Base-by-base conservation (phyloP, 2,888 invertebrate species). In the Scaptomyza parva region DNA sequence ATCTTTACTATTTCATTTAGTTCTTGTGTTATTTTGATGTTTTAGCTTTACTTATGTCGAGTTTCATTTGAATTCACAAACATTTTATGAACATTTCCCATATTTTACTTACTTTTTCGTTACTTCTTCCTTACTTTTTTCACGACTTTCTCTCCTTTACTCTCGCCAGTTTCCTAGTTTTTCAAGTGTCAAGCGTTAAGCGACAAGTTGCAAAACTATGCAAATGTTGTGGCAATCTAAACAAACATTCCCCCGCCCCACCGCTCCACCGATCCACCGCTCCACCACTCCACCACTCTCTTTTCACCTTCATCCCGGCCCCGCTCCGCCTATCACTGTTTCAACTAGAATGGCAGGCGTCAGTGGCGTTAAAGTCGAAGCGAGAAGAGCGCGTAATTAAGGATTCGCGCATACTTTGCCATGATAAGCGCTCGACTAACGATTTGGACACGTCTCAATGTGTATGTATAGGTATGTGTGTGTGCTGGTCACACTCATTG, bases 391-490 rank as follows among this genome's bases (percentile, higher is more conserved):
- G 76, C 77, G 74, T 77, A 76, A 75, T 72, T 75, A 75, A 74
- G 77, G 62, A 71, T 71, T 70, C 77, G 61, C 55, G 71, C 61
- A 73, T 50, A 61, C 73, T 70, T 73, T 71, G 40, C 43, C 40
- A 45, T 76, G 77, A 74, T 75, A 75, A 75, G 77, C 74, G 62
- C 67, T 39, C 51, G 24, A 54, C 59, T 60, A 39, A 50, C 62
- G 67, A 47, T 72, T 71, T 82, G 78, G 71, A 78, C 79, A 79
- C 79, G 79, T 79, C 68, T 70, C 37, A 17, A 37, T 37, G 43
- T 50, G n/a, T n/a, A n/a, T n/a, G n/a, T n/a, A n/a, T n/a, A n/a
- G n/a, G 69, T 65, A 30, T 20, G 35, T 17, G 33, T 66, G 37
- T 17, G 26, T 17, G 35, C n/a, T 26, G 17, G 39, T 5, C 17